A percentile compares a stretch with the other conserved stretches of the same genome.
Evolutionary conservation across 2,888 invertebrate genomes (phyloP).

Genomic region (Operophtera brumata): DNA sequence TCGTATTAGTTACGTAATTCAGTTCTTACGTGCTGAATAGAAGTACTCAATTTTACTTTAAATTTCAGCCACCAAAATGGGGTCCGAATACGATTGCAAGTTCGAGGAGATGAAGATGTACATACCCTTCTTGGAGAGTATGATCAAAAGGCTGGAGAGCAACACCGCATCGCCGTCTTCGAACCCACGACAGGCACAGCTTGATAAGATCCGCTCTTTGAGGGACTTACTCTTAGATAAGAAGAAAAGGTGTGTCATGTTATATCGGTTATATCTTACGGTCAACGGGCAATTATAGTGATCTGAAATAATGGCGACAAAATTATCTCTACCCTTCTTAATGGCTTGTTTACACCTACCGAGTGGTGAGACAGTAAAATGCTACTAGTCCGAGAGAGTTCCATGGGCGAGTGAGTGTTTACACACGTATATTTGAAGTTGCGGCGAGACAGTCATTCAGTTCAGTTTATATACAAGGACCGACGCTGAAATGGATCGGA

Average conservation of each 20-base stretch:
- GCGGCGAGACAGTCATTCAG: too few species aligned
- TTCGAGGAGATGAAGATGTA: constrained; percentile 85
- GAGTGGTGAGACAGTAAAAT: too few species aligned
- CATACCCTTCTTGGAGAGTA: constrained; percentile 86
- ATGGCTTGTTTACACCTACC: too few species aligned
- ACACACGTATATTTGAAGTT: too few species aligned
- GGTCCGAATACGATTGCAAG: constrained; percentile 79
- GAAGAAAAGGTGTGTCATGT: constrained; percentile 77
- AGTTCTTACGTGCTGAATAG: too few species aligned
- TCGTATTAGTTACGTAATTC: too few species aligned
- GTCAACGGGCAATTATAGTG: not conserved
- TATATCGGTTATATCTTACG: not conserved
- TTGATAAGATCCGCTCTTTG: constrained; percentile 83
- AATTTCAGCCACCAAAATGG: constrained; percentile 62
- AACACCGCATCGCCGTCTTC: constrained; percentile 60
- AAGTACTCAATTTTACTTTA: constrained; percentile 3
- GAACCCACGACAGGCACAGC: constrained; percentile 80
- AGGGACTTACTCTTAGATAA: constrained; percentile 82
- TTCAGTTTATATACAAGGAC: too few species aligned
- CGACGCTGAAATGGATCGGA: too few species aligned
- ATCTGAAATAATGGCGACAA: not conserved
- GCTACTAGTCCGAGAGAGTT: too few species aligned
- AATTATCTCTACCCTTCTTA: not conserved
- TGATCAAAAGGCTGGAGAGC: constrained; percentile 83
- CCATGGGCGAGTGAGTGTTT: too few species aligned